Evolutionary conservation across 64 coral and sea anemone genomes (phyloP), one percentile per base, ranked within the genome.

Genomic region (Hydrozoanthus tunicans): DNA sequence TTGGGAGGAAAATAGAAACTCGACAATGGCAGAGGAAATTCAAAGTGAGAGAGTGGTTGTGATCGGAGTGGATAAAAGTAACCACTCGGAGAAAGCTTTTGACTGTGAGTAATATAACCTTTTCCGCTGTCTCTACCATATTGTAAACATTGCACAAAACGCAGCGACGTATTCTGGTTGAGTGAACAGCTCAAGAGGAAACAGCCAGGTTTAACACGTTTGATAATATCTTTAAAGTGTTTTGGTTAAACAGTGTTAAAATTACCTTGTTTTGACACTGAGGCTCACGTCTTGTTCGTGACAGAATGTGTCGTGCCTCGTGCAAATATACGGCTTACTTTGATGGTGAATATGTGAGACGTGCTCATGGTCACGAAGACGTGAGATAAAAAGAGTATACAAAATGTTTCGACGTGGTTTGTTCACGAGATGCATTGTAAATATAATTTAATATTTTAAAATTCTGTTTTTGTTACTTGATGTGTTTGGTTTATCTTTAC

Each of bases 41-140:
- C 7, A 52, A 11, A 43, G n/a, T 62, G 52, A 9, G 55, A 74
- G 69, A 88, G 70, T 88, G 6, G 24, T 88, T 51, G 6, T 88
- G 17, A 74, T 88, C 15, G 68, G 68, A 7, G 69, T 88, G 7
- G 84, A 88, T 23, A 2, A 59, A 9, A 88, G 84, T 9, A 74
- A 88, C 23, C 69, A 88, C 68, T 73, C 84, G 54, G 84, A 88
- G 26, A 53, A 20, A 6, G 84, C 84, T 24, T 88, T 88, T 88
- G 84, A 88, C 10, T 88, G 84, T 88, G 68, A 75, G 84, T 88
- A 43, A 43, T 43, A 43, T 43, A 43, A 73, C 51, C 0, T 15
- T 15, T 66, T 15, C 3, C 62, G 4, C 4, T 4, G 7, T 64
- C 62, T 13, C 62, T 13, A 64, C 9, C 11, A 64, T 64, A 64